Evolutionary conservation across 2,888 invertebrate species (phyloP), one percentile per base, ranked within the genome.

Genomic region (Pomacea canaliculata): DNA sequence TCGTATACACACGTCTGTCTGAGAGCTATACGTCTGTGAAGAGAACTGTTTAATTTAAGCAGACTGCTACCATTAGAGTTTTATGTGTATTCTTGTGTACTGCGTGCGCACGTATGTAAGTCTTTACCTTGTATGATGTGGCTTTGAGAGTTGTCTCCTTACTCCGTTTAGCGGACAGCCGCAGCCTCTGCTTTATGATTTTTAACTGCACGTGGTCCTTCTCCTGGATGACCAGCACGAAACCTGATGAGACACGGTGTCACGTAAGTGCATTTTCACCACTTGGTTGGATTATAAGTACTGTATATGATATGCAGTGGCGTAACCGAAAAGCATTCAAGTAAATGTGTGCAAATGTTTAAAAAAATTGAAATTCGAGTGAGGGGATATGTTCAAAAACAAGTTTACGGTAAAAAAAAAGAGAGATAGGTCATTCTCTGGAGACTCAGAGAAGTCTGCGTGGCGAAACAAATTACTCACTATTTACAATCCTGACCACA

Each of bases 401-500:
- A 37, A 5, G 37, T 0, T 37, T 37, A n/a, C n/a, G n/a, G 37
- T 1, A 37, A 37, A 0, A 5, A 37, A 37, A 37, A 37, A 5
- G 37, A 37, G 37, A 37, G 37, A 37, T 37, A 0, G 37, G 37
- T 37, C 37, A 37, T 37, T 37, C 37, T 37, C 0, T 37, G 37
- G 37, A 5, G 37, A 37, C 37, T 37, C 4, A 37, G 37, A 37
- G 37, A 37, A 37, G 51, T 56, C 8, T 10, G 51, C 51, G 10
- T 16, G 51, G 3, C 0, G 12, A 56, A 16, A 56, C 51, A 8
- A 8, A 56, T 2, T 60, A 83, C 86, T 83, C 81, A 88, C 88
- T 87, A 76, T 88, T 88, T 10, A 88, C 87, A 70, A 88, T 87
- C 82, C 88, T 86, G 74, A 88, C 84, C 0, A 88, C 87, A 80